Conservation (phyloP, 2,888 invertebrate species). For the Lydus trimaculatus region DNA sequence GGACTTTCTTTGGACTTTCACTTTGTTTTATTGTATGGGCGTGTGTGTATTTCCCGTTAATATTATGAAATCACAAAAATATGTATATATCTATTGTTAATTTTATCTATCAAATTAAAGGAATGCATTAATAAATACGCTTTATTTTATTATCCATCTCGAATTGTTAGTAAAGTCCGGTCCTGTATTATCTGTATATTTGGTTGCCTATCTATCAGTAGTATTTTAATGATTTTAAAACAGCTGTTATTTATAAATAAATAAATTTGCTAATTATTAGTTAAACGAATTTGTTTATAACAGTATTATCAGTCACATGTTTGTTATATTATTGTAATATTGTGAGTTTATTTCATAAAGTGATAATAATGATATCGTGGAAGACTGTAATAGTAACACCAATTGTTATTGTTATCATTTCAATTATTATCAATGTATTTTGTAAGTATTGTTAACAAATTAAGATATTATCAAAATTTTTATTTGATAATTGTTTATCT, state of each 20-base stretch:
- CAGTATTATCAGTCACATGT: neutral
- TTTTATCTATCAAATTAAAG: neutral
- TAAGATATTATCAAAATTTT: neutral
- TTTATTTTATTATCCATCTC: neutral
- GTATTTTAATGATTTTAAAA: neutral
- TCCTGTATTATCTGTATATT: neutral
- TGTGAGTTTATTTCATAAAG: neutral
- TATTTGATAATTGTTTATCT: neutral
- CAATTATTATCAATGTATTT: conserved; percentile 37
- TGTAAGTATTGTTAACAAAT: conserved; percentile 37
- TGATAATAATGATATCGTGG: neutral
- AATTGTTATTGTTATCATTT: conserved; percentile 27
- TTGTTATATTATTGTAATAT: neutral
- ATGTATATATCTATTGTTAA: neutral
- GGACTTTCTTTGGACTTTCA: conserved; percentile 55
- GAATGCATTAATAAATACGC: neutral
- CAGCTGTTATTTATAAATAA: neutral
- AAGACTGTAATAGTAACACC: neutral
- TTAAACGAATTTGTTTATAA: neutral
- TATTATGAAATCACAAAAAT: conserved; percentile 22
- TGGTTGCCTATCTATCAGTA: neutral
- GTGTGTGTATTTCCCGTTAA: conserved; percentile 60
- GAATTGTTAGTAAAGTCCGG: neutral
- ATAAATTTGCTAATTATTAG: neutral
- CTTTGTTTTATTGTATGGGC: conserved; percentile 61